Evolutionary conservation across 2,797 vertebrate species (phyloP).

Genomic region (Poeciliopsis infans): DNA sequence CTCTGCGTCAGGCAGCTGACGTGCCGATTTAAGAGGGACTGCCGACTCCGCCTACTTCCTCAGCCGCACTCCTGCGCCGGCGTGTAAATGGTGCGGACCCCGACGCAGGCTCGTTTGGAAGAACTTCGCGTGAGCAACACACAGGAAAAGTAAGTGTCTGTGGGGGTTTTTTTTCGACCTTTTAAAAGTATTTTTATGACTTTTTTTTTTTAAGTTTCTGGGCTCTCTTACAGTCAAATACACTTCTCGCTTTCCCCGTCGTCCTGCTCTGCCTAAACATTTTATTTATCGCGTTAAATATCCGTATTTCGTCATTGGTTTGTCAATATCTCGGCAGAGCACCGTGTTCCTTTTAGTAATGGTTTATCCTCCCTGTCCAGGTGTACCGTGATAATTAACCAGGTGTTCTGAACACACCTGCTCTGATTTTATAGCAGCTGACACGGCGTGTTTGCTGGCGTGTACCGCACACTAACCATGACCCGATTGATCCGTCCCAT

Average conservation of each 20-base stretch:
- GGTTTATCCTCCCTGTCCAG: neutral
- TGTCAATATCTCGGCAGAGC: neutral
- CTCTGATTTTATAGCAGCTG: neutral
- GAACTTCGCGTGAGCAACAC: neutral
- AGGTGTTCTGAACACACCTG: neutral
- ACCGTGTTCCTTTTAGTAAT: neutral
- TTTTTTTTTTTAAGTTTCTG: neutral
- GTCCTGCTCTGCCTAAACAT: neutral
- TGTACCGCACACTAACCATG: conserved; percentile 11
- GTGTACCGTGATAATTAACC: neutral
- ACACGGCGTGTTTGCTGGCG: neutral
- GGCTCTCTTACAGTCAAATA: too few species aligned
- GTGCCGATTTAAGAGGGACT: neutral
- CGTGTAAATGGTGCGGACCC: conserved; percentile 3
- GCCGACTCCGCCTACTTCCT: neutral
- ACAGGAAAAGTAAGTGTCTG: conserved; percentile 2
- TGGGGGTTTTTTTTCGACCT: neutral
- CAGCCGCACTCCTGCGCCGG: neutral
- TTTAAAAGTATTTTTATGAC: neutral
- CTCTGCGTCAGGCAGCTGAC: neutral
- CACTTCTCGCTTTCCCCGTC: neutral
- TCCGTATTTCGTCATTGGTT: neutral
- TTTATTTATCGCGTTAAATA: neutral
- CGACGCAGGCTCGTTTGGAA: neutral
- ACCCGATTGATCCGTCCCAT: neutral